A percentile compares a stretch with the other conserved stretches of the same genome.
These are phyloP conservation scores for Characodon lateralis DNA, from an alignment of 2,797 vertebrate genomes.

Conservation along the genomic window DNA sequence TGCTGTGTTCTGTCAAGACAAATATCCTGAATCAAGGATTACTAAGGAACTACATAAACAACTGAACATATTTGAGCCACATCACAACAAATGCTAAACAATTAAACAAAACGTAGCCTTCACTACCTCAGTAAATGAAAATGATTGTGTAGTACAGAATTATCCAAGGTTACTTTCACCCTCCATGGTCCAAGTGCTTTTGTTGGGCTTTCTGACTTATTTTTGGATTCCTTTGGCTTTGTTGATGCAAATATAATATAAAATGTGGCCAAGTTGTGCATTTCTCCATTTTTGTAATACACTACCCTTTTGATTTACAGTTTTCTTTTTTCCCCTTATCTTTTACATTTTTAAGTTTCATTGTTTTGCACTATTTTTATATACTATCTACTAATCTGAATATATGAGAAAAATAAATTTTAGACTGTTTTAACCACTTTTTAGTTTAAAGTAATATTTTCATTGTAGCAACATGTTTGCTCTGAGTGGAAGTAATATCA, in stretches of 20 bases:
- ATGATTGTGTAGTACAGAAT: neutral
- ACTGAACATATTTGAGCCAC: neutral
- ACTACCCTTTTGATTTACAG: neutral
- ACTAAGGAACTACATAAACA: neutral
- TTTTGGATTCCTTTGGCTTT: neutral
- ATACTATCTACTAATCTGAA: too few relatives aligned
- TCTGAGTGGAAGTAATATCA: too few relatives aligned
- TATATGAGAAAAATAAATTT: too few relatives aligned
- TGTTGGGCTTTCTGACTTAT: neutral
- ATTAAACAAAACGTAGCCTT: too few relatives aligned
- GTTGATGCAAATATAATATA: neutral
- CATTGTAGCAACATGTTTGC: too few relatives aligned
- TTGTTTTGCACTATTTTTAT: neutral
- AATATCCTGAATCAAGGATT: conserved; percentile 2
- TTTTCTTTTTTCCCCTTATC: neutral
- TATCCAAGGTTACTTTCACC: too few relatives aligned
- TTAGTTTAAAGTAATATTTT: too few relatives aligned
- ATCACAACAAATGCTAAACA: neutral
- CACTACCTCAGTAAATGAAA: neutral
- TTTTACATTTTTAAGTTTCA: neutral
- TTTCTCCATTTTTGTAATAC: neutral
- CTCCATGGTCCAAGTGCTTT: too few relatives aligned
- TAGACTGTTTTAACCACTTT: too few relatives aligned
- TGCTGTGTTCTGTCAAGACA: neutral
- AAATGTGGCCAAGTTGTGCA: neutral